These are phyloP conservation scores for Neoniphon sammara DNA, from an alignment of 2,797 vertebrate species.

Conservation along the genomic window DNA sequence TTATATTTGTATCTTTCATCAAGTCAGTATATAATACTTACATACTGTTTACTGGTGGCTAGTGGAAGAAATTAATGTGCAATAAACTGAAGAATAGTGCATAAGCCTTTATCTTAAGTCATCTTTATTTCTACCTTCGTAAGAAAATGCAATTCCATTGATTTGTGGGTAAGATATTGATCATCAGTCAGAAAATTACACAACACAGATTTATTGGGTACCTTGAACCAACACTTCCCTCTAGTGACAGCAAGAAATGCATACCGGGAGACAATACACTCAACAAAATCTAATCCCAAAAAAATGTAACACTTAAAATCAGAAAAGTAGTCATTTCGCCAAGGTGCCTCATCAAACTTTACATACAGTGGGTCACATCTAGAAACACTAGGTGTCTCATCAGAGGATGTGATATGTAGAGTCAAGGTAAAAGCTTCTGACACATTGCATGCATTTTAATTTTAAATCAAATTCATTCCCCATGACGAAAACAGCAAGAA, in stretches of 20 bases:
- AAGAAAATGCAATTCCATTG: constrained; percentile 20
- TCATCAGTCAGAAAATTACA: constrained; percentile 19
- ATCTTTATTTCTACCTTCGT: constrained; percentile 22
- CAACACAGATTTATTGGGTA: constrained; percentile 51
- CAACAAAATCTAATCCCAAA: constrained; percentile 32
- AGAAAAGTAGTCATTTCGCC: constrained; percentile 31
- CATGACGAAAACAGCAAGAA: constrained; percentile 16
- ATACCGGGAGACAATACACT: constrained; percentile 28
- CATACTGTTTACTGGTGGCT: background rate
- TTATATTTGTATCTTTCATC: too few relatives aligned
- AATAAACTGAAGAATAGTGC: constrained; percentile 8
- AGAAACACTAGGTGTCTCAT: constrained; percentile 12
- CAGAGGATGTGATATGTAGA: constrained; percentile 4
- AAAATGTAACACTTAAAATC: constrained; percentile 36
- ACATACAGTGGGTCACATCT: constrained; percentile 20
- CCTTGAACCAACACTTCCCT: constrained; percentile 71
- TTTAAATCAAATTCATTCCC: constrained; percentile 23
- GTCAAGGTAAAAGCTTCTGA: constrained; percentile 7
- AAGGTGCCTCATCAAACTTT: background rate
- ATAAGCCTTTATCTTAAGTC: background rate
- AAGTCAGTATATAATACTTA: background rate
- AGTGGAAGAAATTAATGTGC: background rate
- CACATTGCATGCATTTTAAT: constrained; percentile 21
- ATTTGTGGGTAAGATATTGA: constrained; percentile 28
- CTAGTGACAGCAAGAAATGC: constrained; percentile 66